Percentiles rank a stretch among this genome's conserved stretches.
Conservation (phyloP, 2,888 invertebrate species). For the Oscheius onirici region DNA sequence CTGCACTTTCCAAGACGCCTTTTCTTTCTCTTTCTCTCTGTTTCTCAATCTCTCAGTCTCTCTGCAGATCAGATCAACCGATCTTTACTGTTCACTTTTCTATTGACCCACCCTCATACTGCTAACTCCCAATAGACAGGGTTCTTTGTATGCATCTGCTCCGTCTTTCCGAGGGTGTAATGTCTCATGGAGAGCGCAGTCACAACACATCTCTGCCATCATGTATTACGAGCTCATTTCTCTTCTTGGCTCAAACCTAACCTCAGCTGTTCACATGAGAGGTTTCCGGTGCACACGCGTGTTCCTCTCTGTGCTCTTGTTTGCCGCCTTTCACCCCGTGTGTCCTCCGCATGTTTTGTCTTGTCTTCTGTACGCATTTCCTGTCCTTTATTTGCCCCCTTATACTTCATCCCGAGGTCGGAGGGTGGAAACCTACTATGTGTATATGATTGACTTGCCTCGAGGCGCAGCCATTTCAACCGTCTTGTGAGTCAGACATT, state of each 20-base stretch:
- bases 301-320: neutral
- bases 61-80: neutral
- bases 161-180: too few relatives aligned
- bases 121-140: too few relatives aligned
- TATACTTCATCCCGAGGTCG: neutral
- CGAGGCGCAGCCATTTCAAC: neutral
- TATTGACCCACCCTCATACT: too few relatives aligned
- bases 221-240: too few relatives aligned
- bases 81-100: too few relatives aligned
- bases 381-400: conserved; percentile 19
- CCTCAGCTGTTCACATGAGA: neutral
- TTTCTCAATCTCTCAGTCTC: neutral
- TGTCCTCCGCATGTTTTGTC: conserved; percentile 15
- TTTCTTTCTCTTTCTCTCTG: conserved; percentile 1
- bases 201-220: too few relatives aligned
- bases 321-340: neutral
- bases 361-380: conserved; percentile 6
- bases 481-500: conserved; percentile 6
- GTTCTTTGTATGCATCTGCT: too few relatives aligned
- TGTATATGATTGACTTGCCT: neutral
- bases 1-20: neutral
- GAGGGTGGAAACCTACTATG: too few relatives aligned
- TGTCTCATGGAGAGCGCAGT: too few relatives aligned
- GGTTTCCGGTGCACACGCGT: neutral
- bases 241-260: neutral